These are phyloP conservation scores for Theonella swinhoei DNA, from an alignment of 37 sponge, comb jelly and placozoan species.

Conservation along the genomic window DNA sequence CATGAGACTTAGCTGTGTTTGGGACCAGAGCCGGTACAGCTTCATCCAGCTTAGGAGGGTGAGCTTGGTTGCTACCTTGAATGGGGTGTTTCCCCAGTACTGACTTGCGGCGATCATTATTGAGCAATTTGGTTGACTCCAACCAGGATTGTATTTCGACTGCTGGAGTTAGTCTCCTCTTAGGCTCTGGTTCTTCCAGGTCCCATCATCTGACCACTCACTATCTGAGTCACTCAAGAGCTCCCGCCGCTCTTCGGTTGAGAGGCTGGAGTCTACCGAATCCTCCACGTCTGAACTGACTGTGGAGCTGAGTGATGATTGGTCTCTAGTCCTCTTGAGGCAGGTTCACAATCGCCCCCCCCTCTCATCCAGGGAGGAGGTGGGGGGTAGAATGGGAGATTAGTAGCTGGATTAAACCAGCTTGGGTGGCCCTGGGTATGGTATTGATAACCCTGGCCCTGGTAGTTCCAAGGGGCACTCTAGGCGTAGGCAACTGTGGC, in stretches of 20 bases:
- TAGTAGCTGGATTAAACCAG: not conserved
- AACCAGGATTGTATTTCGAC: no score
- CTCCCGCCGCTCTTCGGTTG: not conserved
- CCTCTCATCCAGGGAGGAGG: not conserved
- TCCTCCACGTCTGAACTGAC: no score
- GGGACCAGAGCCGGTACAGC: not conserved
- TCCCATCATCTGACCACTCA: no score
- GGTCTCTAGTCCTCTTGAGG: no score
- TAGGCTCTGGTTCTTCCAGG: no score
- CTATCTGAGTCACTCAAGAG: not conserved
- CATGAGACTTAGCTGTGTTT: conserved; percentile 19
- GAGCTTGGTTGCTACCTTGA: conserved; percentile 6
- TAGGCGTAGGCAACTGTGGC: no score
- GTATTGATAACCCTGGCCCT: not conserved
- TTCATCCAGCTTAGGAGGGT: conserved; percentile 28
- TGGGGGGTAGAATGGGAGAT: not conserved
- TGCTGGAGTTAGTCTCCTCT: no score
- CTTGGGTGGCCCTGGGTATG: not conserved
- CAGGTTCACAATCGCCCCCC: no score
- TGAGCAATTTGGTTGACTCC: conserved; percentile 3
- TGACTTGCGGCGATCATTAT: conserved; percentile 11
- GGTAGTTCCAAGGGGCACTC: not conserved
- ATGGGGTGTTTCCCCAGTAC: not conserved
- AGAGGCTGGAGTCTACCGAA: not conserved
- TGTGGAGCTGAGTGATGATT: no score